Evolutionary conservation across 2,797 vertebrate species (phyloP).

Genomic region (Galagoides demidoff): DNA sequence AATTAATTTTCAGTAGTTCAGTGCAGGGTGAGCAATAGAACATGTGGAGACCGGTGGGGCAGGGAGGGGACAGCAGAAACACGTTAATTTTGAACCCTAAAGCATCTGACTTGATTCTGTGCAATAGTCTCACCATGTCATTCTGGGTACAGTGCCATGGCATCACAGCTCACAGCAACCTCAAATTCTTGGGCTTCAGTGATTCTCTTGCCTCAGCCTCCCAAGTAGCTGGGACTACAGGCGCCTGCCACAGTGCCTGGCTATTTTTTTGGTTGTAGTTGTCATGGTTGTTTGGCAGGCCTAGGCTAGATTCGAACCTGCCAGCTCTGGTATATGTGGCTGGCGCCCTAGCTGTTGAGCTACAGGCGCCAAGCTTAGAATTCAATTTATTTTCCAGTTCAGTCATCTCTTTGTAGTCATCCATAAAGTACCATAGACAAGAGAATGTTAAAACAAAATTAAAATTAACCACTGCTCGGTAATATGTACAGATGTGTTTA

Average conservation of each 20-base stretch:
- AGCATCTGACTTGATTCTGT: not conserved
- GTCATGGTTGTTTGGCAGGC: no score
- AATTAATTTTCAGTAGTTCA: not conserved
- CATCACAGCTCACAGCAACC: no score
- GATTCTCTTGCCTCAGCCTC: no score
- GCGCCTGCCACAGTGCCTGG: no score
- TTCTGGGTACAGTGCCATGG: no score
- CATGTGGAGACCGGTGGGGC: not conserved
- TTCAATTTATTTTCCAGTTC: not conserved
- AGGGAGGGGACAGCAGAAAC: not conserved
- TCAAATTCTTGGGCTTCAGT: no score
- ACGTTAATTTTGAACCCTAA: not conserved
- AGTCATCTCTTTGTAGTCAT: not conserved
- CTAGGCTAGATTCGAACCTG: no score
- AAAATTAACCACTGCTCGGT: not conserved
- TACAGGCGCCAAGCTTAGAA: not conserved
- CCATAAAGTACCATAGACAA: not conserved
- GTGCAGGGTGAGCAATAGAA: not conserved
- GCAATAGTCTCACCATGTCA: no score
- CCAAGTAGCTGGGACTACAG: no score
- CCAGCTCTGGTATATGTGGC: no score
- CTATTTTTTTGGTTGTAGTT: no score
- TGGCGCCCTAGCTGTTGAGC: no score
- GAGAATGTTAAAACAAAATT: slow-evolving; percentile 25
- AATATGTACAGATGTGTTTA: not conserved